Evolutionary conservation across 2,888 invertebrate species (phyloP).

Genomic region (Andrena minutula): DNA sequence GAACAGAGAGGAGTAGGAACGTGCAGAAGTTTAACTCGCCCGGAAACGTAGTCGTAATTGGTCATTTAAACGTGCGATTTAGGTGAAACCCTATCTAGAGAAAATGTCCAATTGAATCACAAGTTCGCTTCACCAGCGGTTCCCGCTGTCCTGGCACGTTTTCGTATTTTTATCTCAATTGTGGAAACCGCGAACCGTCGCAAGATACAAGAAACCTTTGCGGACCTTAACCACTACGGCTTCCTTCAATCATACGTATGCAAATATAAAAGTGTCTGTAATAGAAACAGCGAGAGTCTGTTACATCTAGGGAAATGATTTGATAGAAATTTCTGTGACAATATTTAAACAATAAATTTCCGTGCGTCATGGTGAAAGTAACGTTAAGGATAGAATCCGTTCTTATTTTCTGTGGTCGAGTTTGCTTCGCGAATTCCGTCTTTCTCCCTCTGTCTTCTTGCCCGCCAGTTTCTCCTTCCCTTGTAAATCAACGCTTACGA

Average conservation of each 20-base stretch:
- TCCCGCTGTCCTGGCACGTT: not conserved
- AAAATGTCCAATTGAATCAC: conserved; percentile 22
- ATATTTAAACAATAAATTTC: no score
- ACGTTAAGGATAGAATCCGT: no score
- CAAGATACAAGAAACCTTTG: conserved; percentile 10
- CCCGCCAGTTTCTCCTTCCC: not conserved
- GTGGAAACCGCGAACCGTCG: not conserved
- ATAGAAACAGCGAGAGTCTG: not conserved
- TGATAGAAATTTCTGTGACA: not conserved
- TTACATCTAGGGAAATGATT: not conserved
- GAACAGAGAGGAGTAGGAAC: not conserved
- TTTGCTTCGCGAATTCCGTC: not conserved
- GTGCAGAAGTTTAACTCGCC: conserved; percentile 30
- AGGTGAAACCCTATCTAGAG: not conserved
- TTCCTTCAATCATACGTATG: not conserved
- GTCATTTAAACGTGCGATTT: conserved; percentile 32
- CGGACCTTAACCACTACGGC: not conserved
- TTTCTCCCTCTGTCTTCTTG: not conserved
- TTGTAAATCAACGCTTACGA: conserved; percentile 28
- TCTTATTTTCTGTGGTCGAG: no score
- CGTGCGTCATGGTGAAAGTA: no score
- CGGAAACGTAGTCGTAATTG: conserved; percentile 32
- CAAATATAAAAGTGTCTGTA: not conserved
- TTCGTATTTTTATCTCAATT: not conserved
- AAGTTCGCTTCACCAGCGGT: not conserved